phyloP scores from a whole-genome alignment of 1,140 invertebrate genomes.

The Orchesella cincta region DNA sequence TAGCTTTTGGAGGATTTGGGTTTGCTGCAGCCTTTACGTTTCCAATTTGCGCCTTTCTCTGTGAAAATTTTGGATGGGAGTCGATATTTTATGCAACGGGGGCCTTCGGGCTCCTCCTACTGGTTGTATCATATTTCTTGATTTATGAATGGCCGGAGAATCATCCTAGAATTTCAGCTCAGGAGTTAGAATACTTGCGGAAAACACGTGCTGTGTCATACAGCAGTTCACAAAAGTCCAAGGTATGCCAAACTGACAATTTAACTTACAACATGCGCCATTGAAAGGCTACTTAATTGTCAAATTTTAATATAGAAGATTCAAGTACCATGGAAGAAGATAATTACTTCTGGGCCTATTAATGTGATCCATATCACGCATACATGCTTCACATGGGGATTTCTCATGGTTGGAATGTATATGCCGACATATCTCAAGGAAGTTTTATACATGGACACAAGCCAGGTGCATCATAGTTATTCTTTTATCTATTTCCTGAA shows the following conservation, averaged over 20 bases:
- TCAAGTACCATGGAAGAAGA: constrained; percentile 59
- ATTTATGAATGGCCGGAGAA: constrained; percentile 59
- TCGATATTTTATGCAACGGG: constrained; percentile 58
- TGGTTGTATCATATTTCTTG: constrained; percentile 56
- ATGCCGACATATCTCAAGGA: constrained; percentile 65
- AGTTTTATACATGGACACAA: constrained; percentile 61
- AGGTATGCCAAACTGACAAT: too few relatives aligned
- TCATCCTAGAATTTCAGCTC: constrained; percentile 59
- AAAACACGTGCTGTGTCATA: constrained; percentile 34
- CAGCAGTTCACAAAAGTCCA: constrained; percentile 12
- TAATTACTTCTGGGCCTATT: constrained; percentile 61
- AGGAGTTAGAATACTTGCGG: constrained; percentile 59
- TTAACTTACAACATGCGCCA: too few relatives aligned
- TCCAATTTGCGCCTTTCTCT: constrained; percentile 57
- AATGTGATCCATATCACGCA: constrained; percentile 63
- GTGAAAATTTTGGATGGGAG: constrained; percentile 57
- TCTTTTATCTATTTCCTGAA: background rate
- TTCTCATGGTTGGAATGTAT: constrained; percentile 64
- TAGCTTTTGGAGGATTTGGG: constrained; percentile 56
- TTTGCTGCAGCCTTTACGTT: constrained; percentile 56
- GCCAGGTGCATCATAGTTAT: too few relatives aligned
- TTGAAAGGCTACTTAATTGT: constrained; percentile 26
- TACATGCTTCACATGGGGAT: constrained; percentile 65
- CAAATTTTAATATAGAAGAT: too few relatives aligned
- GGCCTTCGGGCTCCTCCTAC: constrained; percentile 56